Percentiles rank a stretch among this genome's conserved stretches.
Conservation (phyloP, 92 coral and sea anemone species). For the Scolanthus callimorphus region DNA sequence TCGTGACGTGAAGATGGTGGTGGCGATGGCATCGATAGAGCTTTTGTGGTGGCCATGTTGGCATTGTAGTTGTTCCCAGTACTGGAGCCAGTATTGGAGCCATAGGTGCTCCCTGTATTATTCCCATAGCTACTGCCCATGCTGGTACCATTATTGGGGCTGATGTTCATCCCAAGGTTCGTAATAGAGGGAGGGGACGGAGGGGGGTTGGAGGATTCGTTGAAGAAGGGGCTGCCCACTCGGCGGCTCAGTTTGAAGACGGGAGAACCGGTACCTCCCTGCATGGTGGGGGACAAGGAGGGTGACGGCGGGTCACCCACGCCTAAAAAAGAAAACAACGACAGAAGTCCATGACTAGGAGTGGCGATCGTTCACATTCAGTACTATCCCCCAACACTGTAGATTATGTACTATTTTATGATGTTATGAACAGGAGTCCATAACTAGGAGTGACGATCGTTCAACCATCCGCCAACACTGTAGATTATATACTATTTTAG, state of each 20-base stretch:
- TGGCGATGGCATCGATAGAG: conserved; percentile 15
- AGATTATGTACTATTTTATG: too few relatives aligned
- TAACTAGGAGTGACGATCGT: too few relatives aligned
- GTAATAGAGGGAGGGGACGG: conserved; percentile 1
- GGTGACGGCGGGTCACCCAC: too few relatives aligned
- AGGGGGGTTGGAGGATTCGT: conserved; percentile 15
- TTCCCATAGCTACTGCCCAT: conserved; percentile 4
- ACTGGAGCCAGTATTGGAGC: not conserved
- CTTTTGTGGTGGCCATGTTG: not conserved
- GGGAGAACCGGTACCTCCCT: conserved; percentile 11
- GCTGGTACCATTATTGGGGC: not conserved
- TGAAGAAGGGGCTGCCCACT: conserved; percentile 39
- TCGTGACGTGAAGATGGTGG: conserved; percentile 21
- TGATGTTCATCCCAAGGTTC: not conserved
- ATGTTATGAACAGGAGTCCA: too few relatives aligned
- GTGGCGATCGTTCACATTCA: too few relatives aligned
- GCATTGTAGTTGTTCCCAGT: conserved; percentile 4
- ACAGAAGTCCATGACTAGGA: too few relatives aligned
- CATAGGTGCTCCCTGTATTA: not conserved
- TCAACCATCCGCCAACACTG: too few relatives aligned
- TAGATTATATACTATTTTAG: too few relatives aligned
- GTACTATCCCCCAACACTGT: too few relatives aligned
- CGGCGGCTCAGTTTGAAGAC: conserved; percentile 17
- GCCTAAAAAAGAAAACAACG: too few relatives aligned
- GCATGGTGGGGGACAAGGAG: conserved; percentile 10